Percentiles rank a stretch among this genome's conserved stretches.
phyloP scores from a whole-genome alignment of 2,113 vertebrate species.

The Eublepharis macularius region DNA sequence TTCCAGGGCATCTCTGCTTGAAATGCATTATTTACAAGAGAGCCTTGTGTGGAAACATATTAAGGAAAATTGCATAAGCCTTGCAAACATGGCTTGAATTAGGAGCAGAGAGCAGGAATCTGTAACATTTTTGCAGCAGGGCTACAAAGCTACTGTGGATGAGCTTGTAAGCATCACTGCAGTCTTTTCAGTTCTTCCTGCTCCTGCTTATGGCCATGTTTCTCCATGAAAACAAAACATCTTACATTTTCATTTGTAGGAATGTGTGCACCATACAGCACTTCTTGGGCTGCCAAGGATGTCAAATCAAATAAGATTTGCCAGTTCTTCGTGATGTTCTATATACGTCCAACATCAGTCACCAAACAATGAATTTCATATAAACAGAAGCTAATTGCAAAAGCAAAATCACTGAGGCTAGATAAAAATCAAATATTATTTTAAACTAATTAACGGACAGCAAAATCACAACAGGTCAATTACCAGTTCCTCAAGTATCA shows the following conservation, averaged over 20 bases:
- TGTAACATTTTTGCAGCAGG: background rate
- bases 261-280: slow-evolving; percentile 7
- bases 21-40: slow-evolving; percentile 4
- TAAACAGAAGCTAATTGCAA: background rate
- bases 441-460: too few species aligned
- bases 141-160: background rate
- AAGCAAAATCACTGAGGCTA: background rate
- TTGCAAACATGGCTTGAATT: background rate
- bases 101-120: slow-evolving; percentile 16
- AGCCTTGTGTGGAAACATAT: slow-evolving; percentile 12
- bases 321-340: slow-evolving; percentile 15
- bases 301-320: slow-evolving; percentile 5
- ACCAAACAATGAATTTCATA: slow-evolving; percentile 34
- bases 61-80: slow-evolving; percentile 2
- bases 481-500: too few species aligned
- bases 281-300: background rate
- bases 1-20: background rate
- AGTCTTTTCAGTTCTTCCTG: slow-evolving; percentile 18
- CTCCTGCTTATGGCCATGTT: slow-evolving; percentile 2
- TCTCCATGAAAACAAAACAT: slow-evolving; percentile 11
- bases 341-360: slow-evolving; percentile 22
- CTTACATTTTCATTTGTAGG: slow-evolving; percentile 24
- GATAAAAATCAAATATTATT: too few species aligned
- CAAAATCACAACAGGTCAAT: too few species aligned
- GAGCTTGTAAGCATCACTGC: slow-evolving; percentile 4